Evolutionary conservation across 2,888 invertebrate species (phyloP).

Genomic region (Tipula unca): DNA sequence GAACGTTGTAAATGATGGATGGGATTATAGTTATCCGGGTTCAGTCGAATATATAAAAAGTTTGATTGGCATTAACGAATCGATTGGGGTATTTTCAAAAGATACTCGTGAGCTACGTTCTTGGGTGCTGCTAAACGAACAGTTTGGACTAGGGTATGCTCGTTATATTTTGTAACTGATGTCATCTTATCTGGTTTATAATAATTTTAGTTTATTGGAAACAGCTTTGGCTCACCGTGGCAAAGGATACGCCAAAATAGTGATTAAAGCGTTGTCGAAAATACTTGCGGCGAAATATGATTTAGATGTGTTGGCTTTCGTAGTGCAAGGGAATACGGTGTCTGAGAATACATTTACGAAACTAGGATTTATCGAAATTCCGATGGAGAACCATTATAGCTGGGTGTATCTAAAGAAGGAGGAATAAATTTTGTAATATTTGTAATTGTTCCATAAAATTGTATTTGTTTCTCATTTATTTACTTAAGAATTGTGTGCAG

Average conservation of each 20-base stretch:
- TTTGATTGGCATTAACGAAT: background rate
- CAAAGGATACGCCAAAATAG: conserved; percentile 24
- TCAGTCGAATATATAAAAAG: background rate
- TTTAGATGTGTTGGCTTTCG: conserved; percentile 23
- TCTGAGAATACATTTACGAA: conserved; percentile 20
- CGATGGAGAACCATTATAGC: background rate
- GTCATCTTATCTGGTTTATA: no score
- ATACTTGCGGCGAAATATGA: conserved; percentile 22
- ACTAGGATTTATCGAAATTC: background rate
- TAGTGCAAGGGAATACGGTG: conserved; percentile 22
- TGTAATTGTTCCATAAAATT: background rate
- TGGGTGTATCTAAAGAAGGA: background rate
- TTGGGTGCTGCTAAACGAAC: background rate
- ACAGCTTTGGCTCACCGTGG: background rate
- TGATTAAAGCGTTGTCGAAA: conserved; percentile 23
- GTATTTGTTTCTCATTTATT: no score
- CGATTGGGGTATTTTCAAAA: background rate
- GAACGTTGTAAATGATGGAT: background rate
- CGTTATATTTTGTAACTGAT: background rate
- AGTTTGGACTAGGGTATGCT: background rate
- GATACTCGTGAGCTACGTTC: background rate
- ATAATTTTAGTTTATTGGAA: background rate
- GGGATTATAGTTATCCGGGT: background rate
- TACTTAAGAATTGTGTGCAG: background rate
- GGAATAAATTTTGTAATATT: background rate